These are phyloP conservation scores for Calycopis cecrops DNA, from an alignment of 1,140 invertebrate genomes.

Conservation along the genomic window DNA sequence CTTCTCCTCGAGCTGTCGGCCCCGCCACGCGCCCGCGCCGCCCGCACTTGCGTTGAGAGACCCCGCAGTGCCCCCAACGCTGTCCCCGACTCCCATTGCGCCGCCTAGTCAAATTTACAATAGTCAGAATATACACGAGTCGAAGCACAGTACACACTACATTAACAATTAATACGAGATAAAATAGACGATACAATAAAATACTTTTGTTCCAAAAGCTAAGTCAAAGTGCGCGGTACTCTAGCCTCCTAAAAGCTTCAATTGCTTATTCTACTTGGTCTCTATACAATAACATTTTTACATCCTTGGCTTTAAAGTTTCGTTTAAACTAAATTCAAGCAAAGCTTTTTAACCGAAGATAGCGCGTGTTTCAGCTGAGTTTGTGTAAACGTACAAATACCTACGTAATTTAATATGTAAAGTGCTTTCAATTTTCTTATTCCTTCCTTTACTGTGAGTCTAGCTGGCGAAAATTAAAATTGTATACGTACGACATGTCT, in stretches of 20 bases:
- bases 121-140: too few relatives aligned
- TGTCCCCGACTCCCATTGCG: conserved; percentile 66
- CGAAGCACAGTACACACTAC: too few relatives aligned
- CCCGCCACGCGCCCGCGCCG: conserved; percentile 63
- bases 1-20: conserved; percentile 79
- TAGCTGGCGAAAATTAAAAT: neutral
- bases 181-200: too few relatives aligned
- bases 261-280: neutral
- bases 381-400: conserved; percentile 5
- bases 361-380: conserved; percentile 5
- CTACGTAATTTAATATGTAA: conserved; percentile 6
- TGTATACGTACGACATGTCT: conserved; percentile 1
- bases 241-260: neutral
- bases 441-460: conserved; percentile 4
- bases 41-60: conserved; percentile 60
- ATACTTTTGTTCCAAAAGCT: too few relatives aligned
- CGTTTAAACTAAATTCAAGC: neutral
- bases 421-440: conserved; percentile 2
- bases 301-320: conserved; percentile 4
- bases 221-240: neutral
- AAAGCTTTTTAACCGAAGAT: conserved; percentile 4
- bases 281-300: neutral
- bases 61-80: conserved; percentile 67
- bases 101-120: conserved; percentile 33
- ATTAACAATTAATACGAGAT: too few relatives aligned